These are phyloP conservation scores for Xyrichtys novacula DNA, from an alignment of 2,797 vertebrate genomes.

Conservation along the genomic window DNA sequence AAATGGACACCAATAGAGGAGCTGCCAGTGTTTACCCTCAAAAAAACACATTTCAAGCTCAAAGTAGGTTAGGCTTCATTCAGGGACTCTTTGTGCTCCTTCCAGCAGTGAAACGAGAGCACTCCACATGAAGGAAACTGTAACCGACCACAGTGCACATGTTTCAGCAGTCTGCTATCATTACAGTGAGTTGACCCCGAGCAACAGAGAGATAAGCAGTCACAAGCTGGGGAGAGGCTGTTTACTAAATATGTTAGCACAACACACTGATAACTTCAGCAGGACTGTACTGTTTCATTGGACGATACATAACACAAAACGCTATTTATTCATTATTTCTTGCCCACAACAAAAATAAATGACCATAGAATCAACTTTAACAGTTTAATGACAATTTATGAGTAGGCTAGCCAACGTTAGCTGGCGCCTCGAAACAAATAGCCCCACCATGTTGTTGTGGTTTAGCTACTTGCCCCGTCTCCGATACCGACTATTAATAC, in stretches of 20 bases:
- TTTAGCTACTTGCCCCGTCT: constrained; percentile 53
- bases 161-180: constrained; percentile 30
- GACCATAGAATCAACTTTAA: constrained; percentile 46
- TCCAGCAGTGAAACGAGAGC: constrained; percentile 20
- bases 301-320: fast-evolving
- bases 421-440: constrained; percentile 57
- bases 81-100: constrained; percentile 17
- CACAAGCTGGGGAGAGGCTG: constrained; percentile 38
- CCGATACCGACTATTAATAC: constrained; percentile 15
- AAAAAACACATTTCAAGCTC: constrained; percentile 70
- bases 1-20: constrained; percentile 52
- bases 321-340: fast-evolving
- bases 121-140: constrained; percentile 28
- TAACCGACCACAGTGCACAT: constrained; percentile 42
- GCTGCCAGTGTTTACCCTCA: constrained; percentile 72
- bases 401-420: constrained; percentile 59
- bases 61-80: constrained; percentile 56
- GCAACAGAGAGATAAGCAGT: constrained; percentile 43
- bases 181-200: not conserved
- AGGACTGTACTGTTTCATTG: not conserved
- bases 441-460: constrained; percentile 75
- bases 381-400: not conserved
- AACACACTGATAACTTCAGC: constrained; percentile 24
- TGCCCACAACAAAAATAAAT: not conserved
- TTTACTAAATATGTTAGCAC: constrained; percentile 65